Conservation (phyloP, 2,888 invertebrate genomes). For the Heteromurus nitidus region DNA sequence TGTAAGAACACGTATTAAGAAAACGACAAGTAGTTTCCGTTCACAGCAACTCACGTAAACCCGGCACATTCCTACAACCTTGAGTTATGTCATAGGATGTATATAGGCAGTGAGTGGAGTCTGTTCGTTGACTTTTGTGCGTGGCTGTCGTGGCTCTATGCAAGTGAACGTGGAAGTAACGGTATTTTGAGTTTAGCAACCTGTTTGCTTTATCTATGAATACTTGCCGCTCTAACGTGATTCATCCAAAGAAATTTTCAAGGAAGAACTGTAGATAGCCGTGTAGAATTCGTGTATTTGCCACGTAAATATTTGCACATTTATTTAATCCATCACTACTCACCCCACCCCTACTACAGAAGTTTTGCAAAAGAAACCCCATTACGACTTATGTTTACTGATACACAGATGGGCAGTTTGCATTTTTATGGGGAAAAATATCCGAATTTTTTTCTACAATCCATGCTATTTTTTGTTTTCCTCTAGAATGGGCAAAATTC, state of each 20-base stretch:
- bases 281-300: background rate
- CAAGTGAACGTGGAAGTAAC: slow-evolving; percentile 20
- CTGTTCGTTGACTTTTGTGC: background rate
- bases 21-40: too few relatives aligned
- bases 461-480: slow-evolving; percentile 24
- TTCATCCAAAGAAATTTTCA: too few relatives aligned
- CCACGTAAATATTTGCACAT: background rate
- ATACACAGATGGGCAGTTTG: background rate
- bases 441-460: too few relatives aligned
- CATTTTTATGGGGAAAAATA: background rate
- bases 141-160: background rate
- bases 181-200: slow-evolving; percentile 29
- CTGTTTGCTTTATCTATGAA: slow-evolving; percentile 12
- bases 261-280: too few relatives aligned
- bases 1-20: too few relatives aligned
- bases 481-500: slow-evolving; percentile 69
- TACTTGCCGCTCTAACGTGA: background rate
- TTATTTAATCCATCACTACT: background rate
- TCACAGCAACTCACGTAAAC: too few relatives aligned
- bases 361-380: too few relatives aligned
- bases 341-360: too few relatives aligned
- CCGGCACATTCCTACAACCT: too few relatives aligned
- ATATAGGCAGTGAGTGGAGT: background rate
- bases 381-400: too few relatives aligned
- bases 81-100: background rate